Evolutionary conservation across 2,113 vertebrate species (phyloP).

Genomic region (Camelus bactrianus): DNA sequence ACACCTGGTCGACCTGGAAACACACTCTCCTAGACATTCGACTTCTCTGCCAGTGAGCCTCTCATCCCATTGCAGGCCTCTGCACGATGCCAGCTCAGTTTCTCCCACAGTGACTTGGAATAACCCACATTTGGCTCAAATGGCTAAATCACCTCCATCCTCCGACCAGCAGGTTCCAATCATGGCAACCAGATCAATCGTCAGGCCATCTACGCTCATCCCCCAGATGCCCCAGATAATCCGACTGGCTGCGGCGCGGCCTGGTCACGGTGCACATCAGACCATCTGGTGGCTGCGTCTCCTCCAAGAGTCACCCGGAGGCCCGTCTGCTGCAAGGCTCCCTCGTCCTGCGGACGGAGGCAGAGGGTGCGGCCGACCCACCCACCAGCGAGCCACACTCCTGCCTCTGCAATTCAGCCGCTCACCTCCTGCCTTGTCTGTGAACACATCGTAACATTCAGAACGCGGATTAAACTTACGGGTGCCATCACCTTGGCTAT

Average conservation of each 20-base stretch:
- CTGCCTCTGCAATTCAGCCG: constrained; percentile 35
- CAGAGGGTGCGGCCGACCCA: constrained; percentile 20
- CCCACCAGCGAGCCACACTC: neutral
- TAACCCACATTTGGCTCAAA: neutral
- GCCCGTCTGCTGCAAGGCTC: constrained; percentile 67
- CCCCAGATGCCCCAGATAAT: constrained; percentile 68
- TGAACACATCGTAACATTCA: constrained; percentile 69
- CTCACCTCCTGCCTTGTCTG: constrained; percentile 67
- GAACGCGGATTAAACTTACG: constrained; percentile 81
- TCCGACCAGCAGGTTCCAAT: constrained; percentile 54
- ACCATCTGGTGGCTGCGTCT: constrained; percentile 69
- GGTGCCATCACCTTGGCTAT: constrained; percentile 78
- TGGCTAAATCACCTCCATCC: constrained; percentile 32
- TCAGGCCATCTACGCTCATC: constrained; percentile 54
- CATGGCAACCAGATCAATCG: constrained; percentile 66
- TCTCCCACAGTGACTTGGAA: constrained; percentile 32
- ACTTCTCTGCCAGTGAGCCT: neutral
- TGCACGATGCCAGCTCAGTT: neutral
- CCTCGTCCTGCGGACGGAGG: neutral
- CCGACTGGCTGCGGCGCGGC: constrained; percentile 23
- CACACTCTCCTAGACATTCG: neutral
- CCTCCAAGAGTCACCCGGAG: constrained; percentile 66
- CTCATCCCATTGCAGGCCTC: constrained; percentile 3
- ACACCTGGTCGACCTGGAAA: neutral
- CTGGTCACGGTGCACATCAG: constrained; percentile 62